These are phyloP conservation scores for Alouatta palliata DNA, from an alignment of 2,113 vertebrate species.

Conservation along the genomic window DNA sequence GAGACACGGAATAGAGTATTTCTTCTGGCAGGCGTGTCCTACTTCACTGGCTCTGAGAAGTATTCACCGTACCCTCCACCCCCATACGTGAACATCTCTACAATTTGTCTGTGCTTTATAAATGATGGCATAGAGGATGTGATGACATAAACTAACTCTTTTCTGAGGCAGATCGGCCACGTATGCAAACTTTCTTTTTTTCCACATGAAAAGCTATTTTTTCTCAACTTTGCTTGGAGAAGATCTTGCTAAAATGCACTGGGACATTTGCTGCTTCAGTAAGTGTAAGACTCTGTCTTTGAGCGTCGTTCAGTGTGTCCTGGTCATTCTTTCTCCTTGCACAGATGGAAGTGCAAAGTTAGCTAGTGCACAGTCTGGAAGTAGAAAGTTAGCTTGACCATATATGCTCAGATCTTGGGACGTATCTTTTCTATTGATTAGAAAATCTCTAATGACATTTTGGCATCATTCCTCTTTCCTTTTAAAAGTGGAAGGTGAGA, in stretches of 20 bases:
- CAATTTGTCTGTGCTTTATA: not conserved
- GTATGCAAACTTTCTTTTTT: not conserved
- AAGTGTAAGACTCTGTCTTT: not conserved
- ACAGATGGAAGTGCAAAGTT: too few species aligned
- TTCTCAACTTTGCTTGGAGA: not conserved
- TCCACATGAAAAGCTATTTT: not conserved
- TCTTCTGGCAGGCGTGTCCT: not conserved
- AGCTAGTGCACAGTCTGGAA: too few species aligned
- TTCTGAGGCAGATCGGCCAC: not conserved
- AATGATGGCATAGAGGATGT: not conserved
- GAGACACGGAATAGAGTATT: not conserved
- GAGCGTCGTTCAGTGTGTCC: not conserved
- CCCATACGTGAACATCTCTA: not conserved
- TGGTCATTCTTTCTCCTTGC: not conserved
- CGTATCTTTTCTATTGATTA: not conserved
- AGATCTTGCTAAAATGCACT: constrained; percentile 1
- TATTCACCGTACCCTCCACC: not conserved
- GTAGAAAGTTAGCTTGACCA: not conserved
- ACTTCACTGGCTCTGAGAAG: not conserved
- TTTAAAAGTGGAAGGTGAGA: constrained; percentile 1
- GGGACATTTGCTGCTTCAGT: not conserved
- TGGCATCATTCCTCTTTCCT: constrained; percentile 35
- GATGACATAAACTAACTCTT: not conserved
- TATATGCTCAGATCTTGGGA: not conserved
- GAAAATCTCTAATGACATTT: constrained; percentile 1